phyloP scores from a whole-genome alignment of 2,113 vertebrate genomes.

The Motacilla alba region DNA sequence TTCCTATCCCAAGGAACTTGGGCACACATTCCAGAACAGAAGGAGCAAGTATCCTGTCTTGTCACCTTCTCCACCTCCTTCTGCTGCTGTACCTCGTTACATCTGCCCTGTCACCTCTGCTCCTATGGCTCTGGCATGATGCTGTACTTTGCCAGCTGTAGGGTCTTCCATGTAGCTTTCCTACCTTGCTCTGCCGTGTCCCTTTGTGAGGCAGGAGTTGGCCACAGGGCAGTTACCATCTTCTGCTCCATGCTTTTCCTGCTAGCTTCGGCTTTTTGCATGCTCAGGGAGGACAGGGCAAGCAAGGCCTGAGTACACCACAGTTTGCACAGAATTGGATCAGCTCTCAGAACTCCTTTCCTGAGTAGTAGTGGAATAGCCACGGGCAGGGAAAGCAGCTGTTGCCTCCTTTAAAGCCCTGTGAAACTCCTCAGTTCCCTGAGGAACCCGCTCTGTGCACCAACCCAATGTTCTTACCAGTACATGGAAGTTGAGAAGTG shows the following conservation, averaged over 20 bases:
- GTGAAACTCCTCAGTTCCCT: background rate
- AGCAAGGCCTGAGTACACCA: background rate
- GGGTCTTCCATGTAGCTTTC: background rate
- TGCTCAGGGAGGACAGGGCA: rapidly evolving
- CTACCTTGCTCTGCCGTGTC: rapidly evolving
- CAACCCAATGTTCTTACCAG: background rate
- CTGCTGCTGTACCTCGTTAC: rapidly evolving
- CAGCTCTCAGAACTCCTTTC: background rate
- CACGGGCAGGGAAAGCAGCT: background rate
- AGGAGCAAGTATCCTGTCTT: background rate
- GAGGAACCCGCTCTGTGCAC: rapidly evolving
- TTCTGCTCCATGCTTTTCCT: background rate
- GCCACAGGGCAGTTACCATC: rapidly evolving
- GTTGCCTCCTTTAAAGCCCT: background rate
- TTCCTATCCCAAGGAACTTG: background rate
- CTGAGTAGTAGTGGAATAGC: rapidly evolving
- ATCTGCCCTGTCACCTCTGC: background rate
- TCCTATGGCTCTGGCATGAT: rapidly evolving
- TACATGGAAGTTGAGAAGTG: rapidly evolving
- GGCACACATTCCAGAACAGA: background rate
- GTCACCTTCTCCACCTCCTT: no score
- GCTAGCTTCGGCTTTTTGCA: background rate
- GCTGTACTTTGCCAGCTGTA: background rate
- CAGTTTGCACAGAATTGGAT: background rate
- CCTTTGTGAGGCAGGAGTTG: background rate